Evolutionary conservation across 2,888 invertebrate species (phyloP).

Genomic region (Amblyjoppa fuscipennis): DNA sequence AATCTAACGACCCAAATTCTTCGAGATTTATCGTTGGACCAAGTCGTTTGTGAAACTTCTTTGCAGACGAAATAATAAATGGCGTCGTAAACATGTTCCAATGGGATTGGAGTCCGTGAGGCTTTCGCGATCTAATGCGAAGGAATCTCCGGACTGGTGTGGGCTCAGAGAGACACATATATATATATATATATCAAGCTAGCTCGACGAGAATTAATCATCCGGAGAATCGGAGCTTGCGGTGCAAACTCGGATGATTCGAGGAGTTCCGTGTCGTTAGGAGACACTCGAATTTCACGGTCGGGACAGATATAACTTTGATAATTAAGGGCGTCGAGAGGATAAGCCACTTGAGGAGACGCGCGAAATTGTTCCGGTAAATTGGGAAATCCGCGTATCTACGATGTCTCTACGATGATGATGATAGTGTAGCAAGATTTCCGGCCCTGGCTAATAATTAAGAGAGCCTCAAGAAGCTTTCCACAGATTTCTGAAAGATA

Average conservation of each 20-base stretch:
- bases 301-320: slow-evolving; percentile 37
- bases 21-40: neutral
- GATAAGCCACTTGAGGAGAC: neutral
- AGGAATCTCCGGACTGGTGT: neutral
- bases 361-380: neutral
- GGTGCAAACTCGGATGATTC: neutral
- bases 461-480: neutral
- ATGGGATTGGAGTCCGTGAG: neutral
- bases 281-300: slow-evolving; percentile 31
- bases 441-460: neutral
- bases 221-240: slow-evolving; percentile 1
- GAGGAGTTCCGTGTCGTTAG: neutral
- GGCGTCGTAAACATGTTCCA: neutral
- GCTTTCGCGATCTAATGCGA: neutral
- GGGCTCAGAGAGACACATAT: neutral
- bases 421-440: neutral
- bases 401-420: neutral
- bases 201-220: slow-evolving; percentile 9
- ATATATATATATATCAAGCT: neutral
- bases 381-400: neutral
- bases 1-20: neutral
- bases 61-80: neutral
- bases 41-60: neutral
- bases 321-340: slow-evolving; percentile 47
- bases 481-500: neutral